Base-by-base conservation (phyloP, 1,140 invertebrate species). In the Ceratosolen solmsi region DNA sequence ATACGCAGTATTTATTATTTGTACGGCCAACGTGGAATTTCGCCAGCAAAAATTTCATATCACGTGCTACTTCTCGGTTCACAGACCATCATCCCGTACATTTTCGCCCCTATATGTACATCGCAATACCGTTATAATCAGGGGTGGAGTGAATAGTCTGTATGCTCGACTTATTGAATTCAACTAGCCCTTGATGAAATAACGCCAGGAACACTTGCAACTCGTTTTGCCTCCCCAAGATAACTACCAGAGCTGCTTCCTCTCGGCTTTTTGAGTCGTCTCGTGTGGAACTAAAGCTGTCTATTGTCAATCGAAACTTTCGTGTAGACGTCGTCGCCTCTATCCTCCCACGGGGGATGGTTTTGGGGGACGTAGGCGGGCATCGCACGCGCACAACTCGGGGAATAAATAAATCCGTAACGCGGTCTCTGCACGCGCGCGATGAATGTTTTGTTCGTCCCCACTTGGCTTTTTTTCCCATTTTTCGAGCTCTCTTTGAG, bases 81-180 rank as follows among this genome's bases (percentile, higher is more conserved):
- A 36, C 70, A 22, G 22, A 20, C 54, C 49, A 60, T 30, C 51
- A 33, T 30, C 27, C 33, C 22, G 22, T 38, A 38, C 11, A 78
- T n/a, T 25, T 33, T 17, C 17, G n/a, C 33, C 46, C 38, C 51
- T 5, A 20, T 63, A 20, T 3, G 36, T 74, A 65, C 54, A 68
- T 36, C 25, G 51, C 27, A 20, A 25, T 20, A 33, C 60, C 60
- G 13, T 68, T 68, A 68, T 68, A 49, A 76, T 63, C 15, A 33
- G 38, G 17, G 15, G 54, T 33, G 70, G 68, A 30, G 54, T 49
- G 36, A 72, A 71, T 20, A 82, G 79, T 72, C 81, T 82, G 80
- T 79, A 84, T 77, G 83, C 84, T 84, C 83, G 84, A 84, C 80
- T 86, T 86, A 85, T 85, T 84, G 81, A 85, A 86, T 86, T 77